These are phyloP conservation scores for Taenioides sp. DNA, from an alignment of 2,797 vertebrate species.

Conservation along the genomic window DNA sequence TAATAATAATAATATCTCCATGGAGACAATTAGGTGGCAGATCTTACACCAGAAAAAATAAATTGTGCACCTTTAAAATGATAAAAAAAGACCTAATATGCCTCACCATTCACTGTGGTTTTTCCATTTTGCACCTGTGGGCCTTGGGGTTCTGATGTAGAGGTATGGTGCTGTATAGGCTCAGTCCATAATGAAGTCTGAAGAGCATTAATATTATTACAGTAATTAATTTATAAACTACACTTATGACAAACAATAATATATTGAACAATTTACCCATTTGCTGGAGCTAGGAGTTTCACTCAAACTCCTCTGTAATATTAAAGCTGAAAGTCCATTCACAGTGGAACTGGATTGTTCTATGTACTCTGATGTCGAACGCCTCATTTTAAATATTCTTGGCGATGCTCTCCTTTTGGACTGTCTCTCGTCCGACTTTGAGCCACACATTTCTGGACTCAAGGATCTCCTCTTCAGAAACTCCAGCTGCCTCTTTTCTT, in stretches of 20 bases:
- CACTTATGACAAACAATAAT: neutral
- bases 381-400: conserved; percentile 22
- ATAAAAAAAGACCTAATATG: neutral
- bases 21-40: no score
- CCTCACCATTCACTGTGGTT: conserved; percentile 30
- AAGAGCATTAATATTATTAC: conserved; percentile 9
- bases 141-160: conserved; percentile 25
- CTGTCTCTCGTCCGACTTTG: conserved; percentile 27
- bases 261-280: conserved; percentile 61
- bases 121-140: conserved; percentile 32
- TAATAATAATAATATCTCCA: no score
- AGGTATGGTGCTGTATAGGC: conserved; percentile 37
- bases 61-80: neutral
- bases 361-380: conserved; percentile 24
- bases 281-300: conserved; percentile 51
- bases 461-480: conserved; percentile 75
- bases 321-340: conserved; percentile 47
- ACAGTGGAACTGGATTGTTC: conserved; percentile 21
- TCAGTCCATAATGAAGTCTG: conserved; percentile 55
- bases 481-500: conserved; percentile 76
- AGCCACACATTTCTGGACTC: conserved; percentile 45
- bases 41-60: no score
- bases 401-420: conserved; percentile 16
- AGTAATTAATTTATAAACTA: neutral
- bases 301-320: conserved; percentile 36